Evolutionary conservation across 1,140 invertebrate genomes (phyloP), one percentile per base, ranked within the genome.

Genomic region (Zaprionus nigranus): DNA sequence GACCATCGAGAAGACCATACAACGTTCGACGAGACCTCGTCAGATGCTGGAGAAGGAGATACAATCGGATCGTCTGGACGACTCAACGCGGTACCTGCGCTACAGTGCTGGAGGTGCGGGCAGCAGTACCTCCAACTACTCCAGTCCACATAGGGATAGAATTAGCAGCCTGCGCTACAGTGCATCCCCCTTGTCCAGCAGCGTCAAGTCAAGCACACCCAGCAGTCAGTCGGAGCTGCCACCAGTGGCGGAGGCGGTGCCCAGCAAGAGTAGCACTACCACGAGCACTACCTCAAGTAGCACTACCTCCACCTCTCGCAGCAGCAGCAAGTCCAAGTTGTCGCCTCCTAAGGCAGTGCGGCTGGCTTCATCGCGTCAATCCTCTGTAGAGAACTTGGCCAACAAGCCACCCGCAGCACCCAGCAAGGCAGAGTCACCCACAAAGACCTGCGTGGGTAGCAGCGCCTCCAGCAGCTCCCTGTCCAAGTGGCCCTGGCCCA

Each of bases 61-160:
- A 22, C 96, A 96, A 79, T 95, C 95, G 5, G 96, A 96, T 76
- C 93, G 94, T 57, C 77, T 94, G 70, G 95, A 96, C 61, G 95
- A 96, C 73, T 92, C 94, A 4, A 94, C 95, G 9, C 93, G 95
- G 78, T 94, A 93, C 60, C 94, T 95, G 11, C 93, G 95, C 72
- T 96, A 95, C 87, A 79, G 85, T 26, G 71, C 64, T 3, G 94
- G 92, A 58, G 93, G 94, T 13, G 94, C 92, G 57, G 93, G 94
- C 51, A 94, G 95, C 85, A 93, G 94, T 30, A 94, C 30, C 13
- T 94, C 95, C 20, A 94, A 94, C 20, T 96, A 95, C 94, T 46
- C 40, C n/a, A 94, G 94, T 13, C 94, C 95, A 13, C 96, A 96
- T 82, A 88, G 95, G 24, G 96, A 96, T 82, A 78, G 91, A 12